These are phyloP conservation scores for Mastomys coucha DNA, from an alignment of 2,113 vertebrate species.

Conservation along the genomic window DNA sequence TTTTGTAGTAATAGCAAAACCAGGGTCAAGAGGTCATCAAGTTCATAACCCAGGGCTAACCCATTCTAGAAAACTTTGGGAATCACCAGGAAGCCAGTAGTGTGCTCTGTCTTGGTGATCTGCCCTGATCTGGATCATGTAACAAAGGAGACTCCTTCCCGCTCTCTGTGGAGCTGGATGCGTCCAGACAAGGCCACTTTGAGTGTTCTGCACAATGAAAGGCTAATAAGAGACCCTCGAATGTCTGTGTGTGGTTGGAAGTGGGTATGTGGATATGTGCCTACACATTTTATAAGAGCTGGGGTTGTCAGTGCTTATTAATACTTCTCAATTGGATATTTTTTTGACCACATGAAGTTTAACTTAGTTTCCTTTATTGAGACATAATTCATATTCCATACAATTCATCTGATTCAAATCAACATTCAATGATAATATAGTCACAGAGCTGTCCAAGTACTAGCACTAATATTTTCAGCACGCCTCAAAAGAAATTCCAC, in stretches of 20 bases:
- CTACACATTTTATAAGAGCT: background rate
- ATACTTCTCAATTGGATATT: background rate
- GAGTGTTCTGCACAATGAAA: background rate
- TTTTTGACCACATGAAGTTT: background rate
- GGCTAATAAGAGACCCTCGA: background rate
- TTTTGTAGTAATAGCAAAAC: background rate
- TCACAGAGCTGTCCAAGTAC: background rate
- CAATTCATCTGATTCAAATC: background rate
- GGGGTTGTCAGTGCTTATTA: background rate
- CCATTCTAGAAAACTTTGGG: background rate
- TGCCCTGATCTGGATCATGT: background rate
- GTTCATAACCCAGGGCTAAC: background rate
- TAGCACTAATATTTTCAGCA: background rate
- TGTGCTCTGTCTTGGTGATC: too few relatives aligned
- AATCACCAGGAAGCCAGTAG: background rate
- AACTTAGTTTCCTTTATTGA: background rate
- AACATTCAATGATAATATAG: background rate
- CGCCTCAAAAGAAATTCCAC: background rate
- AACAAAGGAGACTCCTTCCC: background rate
- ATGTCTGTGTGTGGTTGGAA: background rate
- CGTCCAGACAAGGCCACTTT: background rate
- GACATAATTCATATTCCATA: background rate
- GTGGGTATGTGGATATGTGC: background rate
- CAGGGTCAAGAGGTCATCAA: conserved; percentile 37
- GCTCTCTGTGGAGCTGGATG: background rate